phyloP scores from a whole-genome alignment of 2,888 invertebrate genomes.

The Hirtodrosophila confusa region DNA sequence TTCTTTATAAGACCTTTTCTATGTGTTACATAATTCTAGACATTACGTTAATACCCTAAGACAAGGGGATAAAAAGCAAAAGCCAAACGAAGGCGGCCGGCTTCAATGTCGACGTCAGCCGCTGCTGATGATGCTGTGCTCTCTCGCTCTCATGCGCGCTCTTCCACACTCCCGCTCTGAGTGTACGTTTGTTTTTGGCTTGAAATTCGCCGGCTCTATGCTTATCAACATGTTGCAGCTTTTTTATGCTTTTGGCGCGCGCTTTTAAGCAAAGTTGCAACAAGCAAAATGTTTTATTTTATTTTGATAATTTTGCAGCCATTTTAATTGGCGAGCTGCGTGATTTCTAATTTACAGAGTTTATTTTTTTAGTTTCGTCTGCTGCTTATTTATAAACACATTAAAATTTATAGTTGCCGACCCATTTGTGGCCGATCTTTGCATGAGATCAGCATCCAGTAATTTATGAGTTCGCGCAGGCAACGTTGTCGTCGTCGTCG shows the following conservation, averaged over 20 bases:
- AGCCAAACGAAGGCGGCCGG: constrained; percentile 52
- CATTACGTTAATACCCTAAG: neutral
- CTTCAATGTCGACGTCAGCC: constrained; percentile 50
- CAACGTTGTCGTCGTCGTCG: constrained; percentile 29
- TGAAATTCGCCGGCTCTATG: constrained; percentile 46
- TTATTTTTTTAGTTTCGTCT: constrained; percentile 30
- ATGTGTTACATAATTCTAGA: neutral
- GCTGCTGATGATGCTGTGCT: constrained; percentile 47
- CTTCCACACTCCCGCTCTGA: constrained; percentile 16
- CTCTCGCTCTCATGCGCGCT: constrained; percentile 10
- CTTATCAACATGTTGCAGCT: constrained; percentile 55
- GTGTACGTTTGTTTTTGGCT: constrained; percentile 37
- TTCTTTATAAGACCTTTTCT: neutral
- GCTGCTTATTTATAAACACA: constrained; percentile 73
- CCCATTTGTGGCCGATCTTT: constrained; percentile 53
- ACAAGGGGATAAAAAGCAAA: constrained; percentile 55
- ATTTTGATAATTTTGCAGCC: neutral
- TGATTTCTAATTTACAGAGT: constrained; percentile 65
- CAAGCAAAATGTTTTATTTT: constrained; percentile 5
- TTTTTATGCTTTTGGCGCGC: constrained; percentile 47
- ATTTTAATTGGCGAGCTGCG: constrained; percentile 47
- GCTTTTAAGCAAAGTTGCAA: constrained; percentile 46
- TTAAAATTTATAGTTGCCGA: constrained; percentile 67
- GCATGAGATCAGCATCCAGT: constrained; percentile 65
- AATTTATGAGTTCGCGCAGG: constrained; percentile 59